Percentiles rank a stretch among this genome's conserved stretches.
These are phyloP conservation scores for Ptychochromis oligacanthus DNA, from an alignment of 2,113 vertebrate species.

Conservation along the genomic window DNA sequence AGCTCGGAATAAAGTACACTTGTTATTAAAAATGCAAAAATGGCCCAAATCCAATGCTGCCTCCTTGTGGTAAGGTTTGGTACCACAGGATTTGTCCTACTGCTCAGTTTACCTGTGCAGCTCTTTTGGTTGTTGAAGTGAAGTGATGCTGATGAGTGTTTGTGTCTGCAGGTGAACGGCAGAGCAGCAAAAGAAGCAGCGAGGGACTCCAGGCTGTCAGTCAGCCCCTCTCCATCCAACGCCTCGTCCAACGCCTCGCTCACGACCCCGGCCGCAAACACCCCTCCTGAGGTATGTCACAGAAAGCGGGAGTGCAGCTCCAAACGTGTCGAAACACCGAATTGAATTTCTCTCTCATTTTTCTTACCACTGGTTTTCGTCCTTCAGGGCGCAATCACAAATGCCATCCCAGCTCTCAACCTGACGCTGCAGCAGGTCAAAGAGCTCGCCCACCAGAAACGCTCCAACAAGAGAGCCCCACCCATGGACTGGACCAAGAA, in stretches of 20 bases:
- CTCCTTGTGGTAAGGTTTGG: slow-evolving; percentile 37
- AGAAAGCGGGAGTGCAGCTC: not conserved
- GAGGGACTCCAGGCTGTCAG: slow-evolving; percentile 67
- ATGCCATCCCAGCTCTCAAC: slow-evolving; percentile 84
- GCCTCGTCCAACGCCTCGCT: slow-evolving; percentile 77
- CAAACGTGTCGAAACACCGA: too few relatives aligned
- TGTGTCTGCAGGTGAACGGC: slow-evolving; percentile 71
- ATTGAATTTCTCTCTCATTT: too few relatives aligned
- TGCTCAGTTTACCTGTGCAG: not conserved
- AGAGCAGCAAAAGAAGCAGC: slow-evolving; percentile 48
- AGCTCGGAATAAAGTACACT: not conserved
- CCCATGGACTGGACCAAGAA: slow-evolving; percentile 99
- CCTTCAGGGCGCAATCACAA: slow-evolving; percentile 55
- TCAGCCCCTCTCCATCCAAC: slow-evolving; percentile 78
- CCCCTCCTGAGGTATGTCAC: slow-evolving; percentile 70
- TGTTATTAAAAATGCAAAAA: not conserved
- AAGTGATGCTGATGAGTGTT: slow-evolving; percentile 1
- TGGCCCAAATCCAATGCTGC: slow-evolving; percentile 27
- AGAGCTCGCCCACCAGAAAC: slow-evolving; percentile 93
- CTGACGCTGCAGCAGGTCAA: slow-evolving; percentile 92
- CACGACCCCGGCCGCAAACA: slow-evolving; percentile 59
- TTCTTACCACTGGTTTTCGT: not conserved
- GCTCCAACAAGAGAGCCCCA: slow-evolving; percentile 92
- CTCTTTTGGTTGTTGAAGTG: not conserved
- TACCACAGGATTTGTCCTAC: slow-evolving; percentile 18